These are phyloP conservation scores for Drosophila willistoni DNA, from an alignment of 1,140 invertebrate genomes.

Conservation along the genomic window DNA sequence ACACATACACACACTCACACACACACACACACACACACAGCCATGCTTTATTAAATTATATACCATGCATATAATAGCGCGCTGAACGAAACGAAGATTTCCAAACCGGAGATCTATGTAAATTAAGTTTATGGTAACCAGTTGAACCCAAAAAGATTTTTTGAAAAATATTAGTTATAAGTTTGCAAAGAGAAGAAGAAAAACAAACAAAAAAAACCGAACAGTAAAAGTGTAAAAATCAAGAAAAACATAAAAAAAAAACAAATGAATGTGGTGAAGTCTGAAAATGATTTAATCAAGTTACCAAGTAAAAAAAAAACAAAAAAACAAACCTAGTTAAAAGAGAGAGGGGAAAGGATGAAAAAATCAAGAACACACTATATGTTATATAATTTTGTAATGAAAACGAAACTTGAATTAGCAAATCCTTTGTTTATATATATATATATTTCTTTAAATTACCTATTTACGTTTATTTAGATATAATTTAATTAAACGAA, in stretches of 20 bases:
- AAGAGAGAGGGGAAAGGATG: conserved; percentile 33
- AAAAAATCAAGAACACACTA: conserved; percentile 35
- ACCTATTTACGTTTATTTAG: conserved; percentile 69
- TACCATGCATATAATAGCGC: conserved; percentile 62
- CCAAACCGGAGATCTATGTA: conserved; percentile 67
- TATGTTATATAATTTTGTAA: conserved; percentile 71
- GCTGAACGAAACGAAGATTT: conserved; percentile 47
- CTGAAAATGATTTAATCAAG: conserved; percentile 82
- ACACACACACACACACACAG: conserved; percentile 26
- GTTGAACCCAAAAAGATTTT: conserved; percentile 67
- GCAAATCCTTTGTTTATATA: conserved; percentile 61
- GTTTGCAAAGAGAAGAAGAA: conserved; percentile 52
- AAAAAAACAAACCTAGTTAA: conserved; percentile 34
- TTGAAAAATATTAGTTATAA: conserved; percentile 63
- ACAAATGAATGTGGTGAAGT: conserved; percentile 69
- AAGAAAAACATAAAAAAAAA: conserved; percentile 20
- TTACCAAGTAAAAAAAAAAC: conserved; percentile 65
- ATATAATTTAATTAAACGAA: conserved; percentile 72
- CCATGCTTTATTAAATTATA: conserved; percentile 69
- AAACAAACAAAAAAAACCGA: conserved; percentile 46
- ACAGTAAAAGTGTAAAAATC: conserved; percentile 47
- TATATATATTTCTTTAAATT: conserved; percentile 54
- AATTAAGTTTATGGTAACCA: conserved; percentile 75
- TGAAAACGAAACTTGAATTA: conserved; percentile 63
- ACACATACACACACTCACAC: conserved; percentile 32